Evolutionary conservation across 2,797 vertebrate species (phyloP), one percentile per base, ranked within the genome.

Genomic region (Trichosurus vulpecula): DNA sequence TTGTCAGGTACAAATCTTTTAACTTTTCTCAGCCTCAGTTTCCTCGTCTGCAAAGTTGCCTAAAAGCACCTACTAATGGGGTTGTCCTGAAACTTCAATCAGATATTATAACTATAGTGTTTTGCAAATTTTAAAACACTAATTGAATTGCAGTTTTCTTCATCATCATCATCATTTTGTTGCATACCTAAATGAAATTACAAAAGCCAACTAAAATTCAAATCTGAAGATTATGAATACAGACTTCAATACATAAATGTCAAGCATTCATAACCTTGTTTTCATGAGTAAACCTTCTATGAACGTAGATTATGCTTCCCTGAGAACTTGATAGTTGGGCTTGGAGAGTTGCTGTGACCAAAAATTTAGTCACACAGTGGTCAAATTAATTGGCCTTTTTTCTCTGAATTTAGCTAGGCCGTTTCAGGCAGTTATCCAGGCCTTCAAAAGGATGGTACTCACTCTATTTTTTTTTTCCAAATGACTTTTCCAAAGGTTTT

Each of bases 401-500:
- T n/a, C 61, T 66, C 61, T n/a, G 35, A 66, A 66, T 66, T 66
- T n/a, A 66, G 14, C 31, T 61, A 35, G 31, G 31, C 12, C 61
- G 12, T 31, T 61, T 61, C 58, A 61, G 31, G 31, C 58, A 35
- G 58, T 35, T 35, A 35, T 35, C 31, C 14, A 66, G 35, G 61
- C 5, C 61, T n/a, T 66, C 35, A 66, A 19, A 66, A 6, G 35
- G 35, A n/a, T 12, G 14, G 66, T 35, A 66, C 61, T 66, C 35
- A 19, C 13, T 5, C 30, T 61, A 61, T 31, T 61, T 66, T 61
- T 58, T 58, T 66, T 66, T n/a, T 16, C 14, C n/a, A 66, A 66
- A 6, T 66, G 35, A 19, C 98, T 96, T 91, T 97, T 95, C 96
- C 97, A 66, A 98, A 98, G 97, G 97, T 98, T 98, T 97, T 98